These are phyloP conservation scores for Penaeus vannamei DNA, from an alignment of 1,140 invertebrate species.

Conservation along the genomic window DNA sequence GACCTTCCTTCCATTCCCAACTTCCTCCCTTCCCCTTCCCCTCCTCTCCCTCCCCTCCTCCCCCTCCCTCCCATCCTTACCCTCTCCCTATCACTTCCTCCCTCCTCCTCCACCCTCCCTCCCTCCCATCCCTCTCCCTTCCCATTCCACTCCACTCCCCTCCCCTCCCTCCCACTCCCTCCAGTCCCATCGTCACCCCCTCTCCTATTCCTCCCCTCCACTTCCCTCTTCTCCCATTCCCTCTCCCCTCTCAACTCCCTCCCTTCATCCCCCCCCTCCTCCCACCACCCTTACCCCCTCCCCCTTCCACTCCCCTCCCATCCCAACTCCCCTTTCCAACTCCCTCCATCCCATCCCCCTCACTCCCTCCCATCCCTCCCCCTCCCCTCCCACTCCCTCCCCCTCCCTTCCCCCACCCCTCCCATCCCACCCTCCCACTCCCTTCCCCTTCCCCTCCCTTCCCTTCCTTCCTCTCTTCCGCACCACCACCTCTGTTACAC, in stretches of 20 bases:
- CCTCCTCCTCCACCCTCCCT: too few relatives aligned
- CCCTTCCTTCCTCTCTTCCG: background rate
- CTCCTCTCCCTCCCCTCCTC: background rate
- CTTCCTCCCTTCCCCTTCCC: background rate
- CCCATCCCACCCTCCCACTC: background rate
- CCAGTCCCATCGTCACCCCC: background rate
- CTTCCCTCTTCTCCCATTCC: background rate
- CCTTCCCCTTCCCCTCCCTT: background rate
- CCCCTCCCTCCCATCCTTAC: background rate
- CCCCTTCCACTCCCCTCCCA: background rate
- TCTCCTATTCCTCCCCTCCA: too few relatives aligned
- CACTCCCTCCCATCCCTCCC: too few relatives aligned
- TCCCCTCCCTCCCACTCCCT: background rate
- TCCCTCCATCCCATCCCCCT: background rate
- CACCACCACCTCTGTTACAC: slow-evolving; percentile 37
- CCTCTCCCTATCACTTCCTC: too few relatives aligned
- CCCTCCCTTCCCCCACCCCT: background rate
- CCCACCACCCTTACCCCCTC: background rate
- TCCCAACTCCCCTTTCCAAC: background rate
- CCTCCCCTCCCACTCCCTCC: background rate
- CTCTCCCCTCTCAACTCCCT: background rate
- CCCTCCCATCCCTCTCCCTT: too few relatives aligned
- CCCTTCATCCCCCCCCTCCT: background rate
- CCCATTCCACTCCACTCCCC: background rate
- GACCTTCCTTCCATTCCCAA: background rate